Conservation (phyloP, 2,888 invertebrate genomes). For the Drosophila algonquin region DNA sequence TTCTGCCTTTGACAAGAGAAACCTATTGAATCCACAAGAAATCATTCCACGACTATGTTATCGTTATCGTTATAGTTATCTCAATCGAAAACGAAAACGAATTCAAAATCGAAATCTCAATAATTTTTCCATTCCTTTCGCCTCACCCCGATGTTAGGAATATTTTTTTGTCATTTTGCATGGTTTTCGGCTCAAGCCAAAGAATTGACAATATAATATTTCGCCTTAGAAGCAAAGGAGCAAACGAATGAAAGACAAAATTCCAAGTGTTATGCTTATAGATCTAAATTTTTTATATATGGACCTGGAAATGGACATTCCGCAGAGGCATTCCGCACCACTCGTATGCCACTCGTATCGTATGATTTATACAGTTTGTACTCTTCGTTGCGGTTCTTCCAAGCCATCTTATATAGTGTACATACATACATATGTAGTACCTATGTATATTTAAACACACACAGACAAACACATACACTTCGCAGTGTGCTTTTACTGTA, state of each 20-base stretch:
- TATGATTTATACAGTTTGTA: slow-evolving; percentile 42
- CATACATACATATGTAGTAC: slow-evolving; percentile 26
- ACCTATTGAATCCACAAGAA: slow-evolving; percentile 40
- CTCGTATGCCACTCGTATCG: slow-evolving; percentile 32
- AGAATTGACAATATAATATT: slow-evolving; percentile 82
- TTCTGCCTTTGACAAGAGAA: slow-evolving; percentile 59
- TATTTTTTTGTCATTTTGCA: slow-evolving; percentile 80
- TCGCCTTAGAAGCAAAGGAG: slow-evolving; percentile 76
- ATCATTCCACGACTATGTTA: slow-evolving; percentile 40
- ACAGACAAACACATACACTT: slow-evolving; percentile 43
- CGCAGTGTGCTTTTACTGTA: slow-evolving; percentile 75
- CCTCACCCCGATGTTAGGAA: slow-evolving; percentile 60
- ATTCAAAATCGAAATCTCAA: neutral
- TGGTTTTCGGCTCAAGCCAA: slow-evolving; percentile 82
- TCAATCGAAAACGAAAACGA: slow-evolving; percentile 10
- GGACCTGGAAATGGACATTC: slow-evolving; percentile 36
- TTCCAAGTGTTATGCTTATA: slow-evolving; percentile 77
- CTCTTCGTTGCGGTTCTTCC: slow-evolving; percentile 71
- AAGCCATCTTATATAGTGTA: slow-evolving; percentile 42
- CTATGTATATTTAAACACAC: slow-evolving; percentile 43
- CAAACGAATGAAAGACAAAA: slow-evolving; percentile 63
- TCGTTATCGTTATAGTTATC: slow-evolving; percentile 9
- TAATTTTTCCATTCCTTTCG: slow-evolving; percentile 36
- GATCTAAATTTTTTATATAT: slow-evolving; percentile 73
- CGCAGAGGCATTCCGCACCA: slow-evolving; percentile 15